Percentiles rank a stretch among this genome's conserved stretches.
Conservation (phyloP, 2,113 vertebrate species). For the Nipponia nippon region DNA sequence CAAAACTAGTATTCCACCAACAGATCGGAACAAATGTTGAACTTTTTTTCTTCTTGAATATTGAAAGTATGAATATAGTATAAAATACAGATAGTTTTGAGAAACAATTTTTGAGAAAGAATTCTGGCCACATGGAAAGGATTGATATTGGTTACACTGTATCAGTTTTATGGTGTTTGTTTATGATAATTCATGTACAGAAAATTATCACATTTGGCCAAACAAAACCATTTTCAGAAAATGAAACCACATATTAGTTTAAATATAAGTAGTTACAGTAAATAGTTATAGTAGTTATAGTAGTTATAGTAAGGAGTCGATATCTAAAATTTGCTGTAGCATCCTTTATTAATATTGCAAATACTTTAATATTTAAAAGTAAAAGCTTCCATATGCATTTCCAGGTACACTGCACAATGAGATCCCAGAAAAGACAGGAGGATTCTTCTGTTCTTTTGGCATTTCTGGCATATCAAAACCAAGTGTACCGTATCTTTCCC, state of each 20-base stretch:
- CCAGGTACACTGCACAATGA: not conserved
- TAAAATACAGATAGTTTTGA: not conserved
- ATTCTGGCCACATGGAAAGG: not conserved
- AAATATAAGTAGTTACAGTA: not conserved
- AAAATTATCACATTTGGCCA: not conserved
- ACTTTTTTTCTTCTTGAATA: not conserved
- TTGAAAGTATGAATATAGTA: not conserved
- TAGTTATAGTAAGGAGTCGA: not conserved
- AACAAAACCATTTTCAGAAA: not conserved
- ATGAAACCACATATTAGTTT: not conserved
- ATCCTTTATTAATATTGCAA: not conserved
- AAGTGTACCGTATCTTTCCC: not conserved
- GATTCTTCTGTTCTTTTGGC: not conserved
- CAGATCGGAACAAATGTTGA: not conserved
- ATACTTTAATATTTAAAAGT: not conserved
- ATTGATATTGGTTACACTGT: too few relatives aligned
- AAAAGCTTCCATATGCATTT: not conserved
- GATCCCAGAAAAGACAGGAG: rapidly evolving
- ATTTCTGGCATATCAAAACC: not conserved
- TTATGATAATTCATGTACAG: not conserved
- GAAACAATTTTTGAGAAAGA: not conserved
- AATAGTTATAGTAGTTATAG: not conserved
- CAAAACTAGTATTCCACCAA: not conserved
- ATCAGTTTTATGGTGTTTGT: not conserved
- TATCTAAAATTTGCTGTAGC: not conserved